These are phyloP conservation scores for Pyralis farinalis DNA, from an alignment of 2,888 invertebrate species.

Conservation along the genomic window DNA sequence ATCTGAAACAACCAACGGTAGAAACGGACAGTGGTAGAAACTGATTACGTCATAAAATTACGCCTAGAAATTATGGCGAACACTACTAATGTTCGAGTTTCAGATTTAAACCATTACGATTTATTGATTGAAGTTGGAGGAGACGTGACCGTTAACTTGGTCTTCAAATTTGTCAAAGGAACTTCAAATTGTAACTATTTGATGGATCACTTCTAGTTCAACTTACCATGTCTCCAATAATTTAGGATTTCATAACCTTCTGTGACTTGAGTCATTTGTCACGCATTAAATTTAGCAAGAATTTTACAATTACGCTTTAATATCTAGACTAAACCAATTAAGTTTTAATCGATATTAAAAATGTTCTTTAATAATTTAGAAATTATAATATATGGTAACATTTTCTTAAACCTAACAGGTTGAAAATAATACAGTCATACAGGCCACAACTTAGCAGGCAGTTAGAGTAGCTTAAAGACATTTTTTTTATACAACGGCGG, in stretches of 20 bases:
- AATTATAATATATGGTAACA: no score
- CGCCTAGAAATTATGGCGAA: constrained; percentile 18
- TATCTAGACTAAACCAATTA: no score
- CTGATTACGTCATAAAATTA: constrained; percentile 12
- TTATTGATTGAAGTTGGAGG: constrained; percentile 34
- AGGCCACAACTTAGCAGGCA: no score
- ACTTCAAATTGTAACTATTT: constrained; percentile 22
- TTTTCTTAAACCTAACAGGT: no score
- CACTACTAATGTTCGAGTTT: constrained; percentile 34
- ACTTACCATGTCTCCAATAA: constrained; percentile 3
- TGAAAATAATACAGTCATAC: no score
- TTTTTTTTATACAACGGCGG: no score
- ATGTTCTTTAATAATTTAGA: no score
- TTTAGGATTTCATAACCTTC: constrained; percentile 5
- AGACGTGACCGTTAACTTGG: constrained; percentile 32
- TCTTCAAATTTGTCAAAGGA: constrained; percentile 25
- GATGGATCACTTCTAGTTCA: constrained; percentile 17
- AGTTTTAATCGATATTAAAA: no score
- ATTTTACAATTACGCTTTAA: no score
- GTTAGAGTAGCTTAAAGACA: no score
- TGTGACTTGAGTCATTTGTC: constrained; percentile 3
- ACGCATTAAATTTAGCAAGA: background rate
- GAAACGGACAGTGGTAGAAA: no score
- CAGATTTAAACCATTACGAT: constrained; percentile 28
- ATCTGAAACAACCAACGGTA: constrained; percentile 1